Base-by-base conservation (phyloP, 2,113 vertebrate species). In the Zapus hudsonius region DNA sequence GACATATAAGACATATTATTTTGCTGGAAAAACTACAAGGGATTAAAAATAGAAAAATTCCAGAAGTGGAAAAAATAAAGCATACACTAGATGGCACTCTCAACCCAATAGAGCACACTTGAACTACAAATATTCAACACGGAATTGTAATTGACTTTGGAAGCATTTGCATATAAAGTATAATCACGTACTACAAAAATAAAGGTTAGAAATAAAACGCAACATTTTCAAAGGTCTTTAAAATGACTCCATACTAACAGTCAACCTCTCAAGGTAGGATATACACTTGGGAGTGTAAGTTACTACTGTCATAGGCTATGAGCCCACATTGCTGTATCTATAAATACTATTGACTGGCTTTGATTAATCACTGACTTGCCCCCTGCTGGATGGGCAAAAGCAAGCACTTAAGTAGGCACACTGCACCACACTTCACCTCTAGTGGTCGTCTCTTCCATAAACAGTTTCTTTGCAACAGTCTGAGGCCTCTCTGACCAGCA, bases 31-130 rank as follows among this genome's bases (percentile, higher is more conserved):
- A 89, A 84, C 40, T 75, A 86, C n/a, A 78, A 84, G 13, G 92
- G 80, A 80, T 76, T 72, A 25, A 82, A 85, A 96, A 84, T 91
- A 94, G 69, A 80, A 81, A 92, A 75, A 92, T 36, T 66, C 55
- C 20, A 80, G 83, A 81, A 25, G 86, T 80, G 38, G 72, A 91
- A 85, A 85, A 89, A 70, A 29, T 40, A 25, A 78, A 63, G 82
- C 2, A 63, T 3, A 33, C 99, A 98, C 98, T 97, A 99, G 99
- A 98, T 98, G 99, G 98, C 97, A 98, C 94, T 97, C 97, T 91
- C 80, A 97, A 97, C 87, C 97, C 33, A 89, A 47, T 22, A 4
- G 38, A 38, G 16, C 4, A 42, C n/a, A 73, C 42, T 66, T 72
- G 0, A 2, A 59, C 57, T 59, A 59, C 52, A 92, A 47, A 57